Percentiles rank a stretch among this genome's conserved stretches.
phyloP scores from a whole-genome alignment of 2,888 invertebrate species.

The Torymus texanus region DNA sequence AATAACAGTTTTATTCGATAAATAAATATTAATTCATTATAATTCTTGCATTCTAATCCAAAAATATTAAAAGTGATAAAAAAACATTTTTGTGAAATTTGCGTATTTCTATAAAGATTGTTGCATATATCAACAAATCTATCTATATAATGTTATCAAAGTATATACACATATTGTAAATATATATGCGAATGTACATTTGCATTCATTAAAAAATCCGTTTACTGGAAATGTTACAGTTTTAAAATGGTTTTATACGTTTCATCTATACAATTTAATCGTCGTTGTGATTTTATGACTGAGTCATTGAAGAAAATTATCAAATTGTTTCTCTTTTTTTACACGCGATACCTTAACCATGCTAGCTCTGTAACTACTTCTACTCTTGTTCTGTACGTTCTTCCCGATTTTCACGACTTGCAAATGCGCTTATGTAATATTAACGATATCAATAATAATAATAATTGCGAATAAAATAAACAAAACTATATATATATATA shows the following conservation, averaged over 20 bases:
- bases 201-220: conserved; percentile 49
- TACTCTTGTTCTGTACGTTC: conserved; percentile 45
- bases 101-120: conserved; percentile 55
- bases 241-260: conserved; percentile 50
- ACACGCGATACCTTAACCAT: conserved; percentile 27
- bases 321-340: conserved; percentile 29
- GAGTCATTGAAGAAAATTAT: conserved; percentile 38
- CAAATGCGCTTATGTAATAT: conserved; percentile 53
- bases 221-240: conserved; percentile 53
- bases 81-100: conserved; percentile 53
- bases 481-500: conserved; percentile 37
- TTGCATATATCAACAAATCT: conserved; percentile 55
- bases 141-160: conserved; percentile 56
- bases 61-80: conserved; percentile 44
- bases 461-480: conserved; percentile 54
- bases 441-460: conserved; percentile 45
- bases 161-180: conserved; percentile 56
- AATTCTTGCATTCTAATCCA: conserved; percentile 40
- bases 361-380: conserved; percentile 36
- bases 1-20: conserved; percentile 53
- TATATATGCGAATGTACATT: conserved; percentile 54
- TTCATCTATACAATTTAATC: conserved; percentile 46
- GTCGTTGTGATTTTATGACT: conserved; percentile 51
- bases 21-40: conserved; percentile 50
- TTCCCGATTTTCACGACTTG: conserved; percentile 51